Conservation (phyloP, 37 sponge, comb jelly and placozoan species). For the Haliclona indistincta region DNA sequence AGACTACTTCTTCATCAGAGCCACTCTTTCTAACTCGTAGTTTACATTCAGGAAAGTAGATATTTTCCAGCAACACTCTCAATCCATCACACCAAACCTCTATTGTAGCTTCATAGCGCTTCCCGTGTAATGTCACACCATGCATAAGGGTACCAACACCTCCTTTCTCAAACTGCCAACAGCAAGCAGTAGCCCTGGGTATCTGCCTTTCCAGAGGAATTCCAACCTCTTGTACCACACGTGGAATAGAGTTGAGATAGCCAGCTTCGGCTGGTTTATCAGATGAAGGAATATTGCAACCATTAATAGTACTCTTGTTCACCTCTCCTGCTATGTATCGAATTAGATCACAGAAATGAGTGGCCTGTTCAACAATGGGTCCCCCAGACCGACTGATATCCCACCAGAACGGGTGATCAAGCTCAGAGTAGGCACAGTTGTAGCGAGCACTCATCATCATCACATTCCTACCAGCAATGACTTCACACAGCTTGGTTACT, state of each 20-base stretch:
- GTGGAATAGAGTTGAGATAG: slow-evolving; percentile 45
- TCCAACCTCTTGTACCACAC: slow-evolving; percentile 32
- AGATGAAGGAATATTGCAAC: slow-evolving; percentile 29
- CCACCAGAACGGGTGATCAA: slow-evolving; percentile 78
- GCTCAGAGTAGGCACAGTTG: slow-evolving; percentile 62
- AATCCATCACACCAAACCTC: slow-evolving; percentile 89
- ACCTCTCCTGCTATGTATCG: slow-evolving; percentile 80
- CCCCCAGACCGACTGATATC: slow-evolving; percentile 66
- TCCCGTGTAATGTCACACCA: slow-evolving; percentile 49
- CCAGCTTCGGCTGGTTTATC: slow-evolving; percentile 39
- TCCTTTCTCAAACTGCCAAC: slow-evolving; percentile 62
- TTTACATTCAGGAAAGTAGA: slow-evolving; percentile 66
- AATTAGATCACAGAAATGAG: slow-evolving; percentile 87
- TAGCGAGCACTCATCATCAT: slow-evolving; percentile 61
- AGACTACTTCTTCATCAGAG: slow-evolving; percentile 35
- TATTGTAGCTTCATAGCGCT: slow-evolving; percentile 63
- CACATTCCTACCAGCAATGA: slow-evolving; percentile 34
- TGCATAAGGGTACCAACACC: slow-evolving; percentile 75
- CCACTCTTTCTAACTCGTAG: slow-evolving; percentile 47
- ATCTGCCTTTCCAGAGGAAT: slow-evolving; percentile 4
- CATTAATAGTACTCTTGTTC: neutral
- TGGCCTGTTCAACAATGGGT: slow-evolving; percentile 91
- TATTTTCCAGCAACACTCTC: slow-evolving; percentile 62
- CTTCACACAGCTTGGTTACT: slow-evolving; percentile 44
- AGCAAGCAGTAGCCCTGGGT: slow-evolving; percentile 5